Conservation (phyloP, 2,113 vertebrate genomes). For the Condylura cristata region DNA sequence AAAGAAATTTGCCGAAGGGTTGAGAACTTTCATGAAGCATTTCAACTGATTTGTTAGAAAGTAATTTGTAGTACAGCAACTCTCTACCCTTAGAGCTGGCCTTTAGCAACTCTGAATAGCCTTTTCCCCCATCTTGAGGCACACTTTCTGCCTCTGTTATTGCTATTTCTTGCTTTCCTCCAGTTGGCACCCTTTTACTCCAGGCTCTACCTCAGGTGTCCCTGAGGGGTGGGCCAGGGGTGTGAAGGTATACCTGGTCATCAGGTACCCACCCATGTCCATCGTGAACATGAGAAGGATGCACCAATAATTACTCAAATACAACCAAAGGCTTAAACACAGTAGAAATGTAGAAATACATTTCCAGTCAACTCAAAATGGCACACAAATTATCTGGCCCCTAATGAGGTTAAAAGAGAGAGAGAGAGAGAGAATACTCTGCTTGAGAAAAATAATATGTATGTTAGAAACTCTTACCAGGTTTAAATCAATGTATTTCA, state of each 20-base stretch:
- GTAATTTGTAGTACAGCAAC: slow-evolving; percentile 39
- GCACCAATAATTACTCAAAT: neutral
- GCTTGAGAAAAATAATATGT: neutral
- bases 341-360: neutral
- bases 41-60: neutral
- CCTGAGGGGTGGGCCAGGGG: neutral
- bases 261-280: too few species aligned
- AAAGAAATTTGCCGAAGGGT: slow-evolving; percentile 10
- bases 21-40: slow-evolving; percentile 36
- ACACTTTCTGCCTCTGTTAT: slow-evolving; percentile 80
- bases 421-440: neutral
- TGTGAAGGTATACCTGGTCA: accelerated
- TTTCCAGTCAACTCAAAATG: slow-evolving; percentile 36
- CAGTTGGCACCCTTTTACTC: slow-evolving; percentile 54
- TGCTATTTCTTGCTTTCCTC: slow-evolving; percentile 63
- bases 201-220: neutral
- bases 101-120: slow-evolving; percentile 55
- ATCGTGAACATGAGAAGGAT: neutral
- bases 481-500: slow-evolving; percentile 12
- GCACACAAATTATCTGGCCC: neutral
- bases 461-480: neutral
- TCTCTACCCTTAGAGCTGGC: slow-evolving; percentile 7
- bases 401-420: slow-evolving; percentile 25
- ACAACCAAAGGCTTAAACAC: neutral
- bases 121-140: slow-evolving; percentile 70